Conservation (phyloP, 1,140 invertebrate species). For the Cydia pomonella region DNA sequence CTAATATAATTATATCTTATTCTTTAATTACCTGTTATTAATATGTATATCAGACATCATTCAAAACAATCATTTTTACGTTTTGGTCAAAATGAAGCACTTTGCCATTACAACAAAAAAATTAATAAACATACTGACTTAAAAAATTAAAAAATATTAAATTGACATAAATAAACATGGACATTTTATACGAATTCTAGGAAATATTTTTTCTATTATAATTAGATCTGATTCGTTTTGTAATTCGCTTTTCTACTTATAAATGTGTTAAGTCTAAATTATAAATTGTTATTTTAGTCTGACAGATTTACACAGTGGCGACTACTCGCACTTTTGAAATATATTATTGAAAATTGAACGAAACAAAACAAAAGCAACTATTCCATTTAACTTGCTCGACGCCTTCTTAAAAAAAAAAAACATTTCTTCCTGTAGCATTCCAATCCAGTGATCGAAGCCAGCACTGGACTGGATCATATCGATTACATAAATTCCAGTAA, state of each 20-base stretch:
- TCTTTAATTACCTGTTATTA: constrained; percentile 3
- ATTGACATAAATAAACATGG: constrained; percentile 12
- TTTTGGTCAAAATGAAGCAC: too few relatives aligned
- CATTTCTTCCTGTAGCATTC: too few relatives aligned
- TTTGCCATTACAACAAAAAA: background rate
- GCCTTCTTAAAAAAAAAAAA: too few relatives aligned
- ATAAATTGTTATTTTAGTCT: constrained; percentile 27
- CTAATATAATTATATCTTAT: background rate
- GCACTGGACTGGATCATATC: too few relatives aligned
- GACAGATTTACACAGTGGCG: background rate
- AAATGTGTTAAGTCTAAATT: constrained; percentile 29
- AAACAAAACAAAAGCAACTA: too few relatives aligned
- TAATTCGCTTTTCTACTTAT: constrained; percentile 32
- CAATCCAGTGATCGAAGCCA: too few relatives aligned
- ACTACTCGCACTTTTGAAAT: too few relatives aligned
- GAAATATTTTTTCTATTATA: constrained; percentile 25
- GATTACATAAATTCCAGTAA: too few relatives aligned
- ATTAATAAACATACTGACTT: background rate
- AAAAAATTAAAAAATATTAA: background rate
- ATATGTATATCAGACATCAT: too few relatives aligned
- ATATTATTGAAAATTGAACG: too few relatives aligned
- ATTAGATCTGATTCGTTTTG: constrained; percentile 32
- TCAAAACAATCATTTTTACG: background rate
- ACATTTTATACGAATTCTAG: constrained; percentile 23
- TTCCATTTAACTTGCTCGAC: too few relatives aligned